These are phyloP conservation scores for Sciaenops ocellatus DNA, from an alignment of 2,797 vertebrate genomes.

Conservation along the genomic window DNA sequence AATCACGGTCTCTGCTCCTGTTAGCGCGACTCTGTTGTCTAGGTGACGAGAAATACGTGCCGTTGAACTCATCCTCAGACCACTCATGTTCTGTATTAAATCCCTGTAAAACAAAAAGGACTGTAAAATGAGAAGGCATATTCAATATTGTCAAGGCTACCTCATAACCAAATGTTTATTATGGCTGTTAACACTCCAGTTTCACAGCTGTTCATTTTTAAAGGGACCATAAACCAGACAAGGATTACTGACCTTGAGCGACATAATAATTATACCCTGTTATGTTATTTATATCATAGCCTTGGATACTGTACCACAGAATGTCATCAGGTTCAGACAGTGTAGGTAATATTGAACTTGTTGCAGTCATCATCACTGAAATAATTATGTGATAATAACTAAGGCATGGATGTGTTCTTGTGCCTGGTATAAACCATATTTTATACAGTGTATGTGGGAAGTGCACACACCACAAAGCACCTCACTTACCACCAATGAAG, in stretches of 20 bases:
- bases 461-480: background rate
- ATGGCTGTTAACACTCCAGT: background rate
- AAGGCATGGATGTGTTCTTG: background rate
- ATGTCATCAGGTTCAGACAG: background rate
- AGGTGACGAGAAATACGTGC: conserved; percentile 52
- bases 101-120: conserved; percentile 66
- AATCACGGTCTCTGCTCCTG: conserved; percentile 61
- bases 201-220: background rate
- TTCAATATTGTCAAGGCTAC: conserved; percentile 4
- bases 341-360: conserved; percentile 4
- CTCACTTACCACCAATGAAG: background rate
- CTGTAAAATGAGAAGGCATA: background rate
- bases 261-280: background rate
- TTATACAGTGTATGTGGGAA: background rate
- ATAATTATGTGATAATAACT: background rate
- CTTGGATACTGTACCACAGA: conserved; percentile 5
- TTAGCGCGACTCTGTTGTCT: conserved; percentile 58
- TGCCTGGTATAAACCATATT: background rate
- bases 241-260: conserved; percentile 9
- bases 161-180: conserved; percentile 7
- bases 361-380: background rate
- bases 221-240: background rate
- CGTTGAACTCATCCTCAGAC: conserved; percentile 78
- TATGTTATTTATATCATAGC: background rate
- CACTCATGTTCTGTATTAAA: conserved; percentile 73